A percentile compares a stretch with the other conserved stretches of the same genome.
Conservation (phyloP, 1,140 invertebrate species). For the Cotesia glomerata region DNA sequence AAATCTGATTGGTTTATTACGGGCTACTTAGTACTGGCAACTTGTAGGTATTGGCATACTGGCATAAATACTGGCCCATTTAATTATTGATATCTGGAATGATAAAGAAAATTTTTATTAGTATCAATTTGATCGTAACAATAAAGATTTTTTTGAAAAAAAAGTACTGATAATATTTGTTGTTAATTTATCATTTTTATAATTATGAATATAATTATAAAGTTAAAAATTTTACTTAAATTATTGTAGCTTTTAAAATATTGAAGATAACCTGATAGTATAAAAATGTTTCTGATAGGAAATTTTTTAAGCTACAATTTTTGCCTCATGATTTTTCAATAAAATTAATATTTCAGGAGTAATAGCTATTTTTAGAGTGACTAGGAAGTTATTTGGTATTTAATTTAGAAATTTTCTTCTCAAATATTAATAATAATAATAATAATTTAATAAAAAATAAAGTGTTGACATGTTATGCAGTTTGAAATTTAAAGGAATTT, state of each 20-base stretch:
- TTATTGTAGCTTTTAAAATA: too few species aligned
- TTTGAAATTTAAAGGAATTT: not conserved
- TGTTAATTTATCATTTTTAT: too few species aligned
- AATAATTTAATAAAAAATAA: not conserved
- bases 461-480: not conserved
- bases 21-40: constrained; percentile 57
- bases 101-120: constrained; percentile 31
- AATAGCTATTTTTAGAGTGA: too few species aligned
- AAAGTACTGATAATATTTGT: not conserved
- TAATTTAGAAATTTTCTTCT: too few species aligned
- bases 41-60: constrained; percentile 51
- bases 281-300: too few species aligned
- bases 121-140: not conserved
- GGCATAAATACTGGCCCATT: constrained; percentile 62
- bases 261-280: not conserved
- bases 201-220: too few species aligned
- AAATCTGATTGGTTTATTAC: not conserved
- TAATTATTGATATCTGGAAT: constrained; percentile 51
- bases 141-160: not conserved
- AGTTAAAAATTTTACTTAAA: too few species aligned
- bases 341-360: too few species aligned
- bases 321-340: too few species aligned
- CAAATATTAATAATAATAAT: not conserved
- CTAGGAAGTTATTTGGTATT: too few species aligned
- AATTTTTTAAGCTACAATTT: too few species aligned